Conservation (phyloP, 2,113 vertebrate species). For the Phalacrocorax aristotelis region DNA sequence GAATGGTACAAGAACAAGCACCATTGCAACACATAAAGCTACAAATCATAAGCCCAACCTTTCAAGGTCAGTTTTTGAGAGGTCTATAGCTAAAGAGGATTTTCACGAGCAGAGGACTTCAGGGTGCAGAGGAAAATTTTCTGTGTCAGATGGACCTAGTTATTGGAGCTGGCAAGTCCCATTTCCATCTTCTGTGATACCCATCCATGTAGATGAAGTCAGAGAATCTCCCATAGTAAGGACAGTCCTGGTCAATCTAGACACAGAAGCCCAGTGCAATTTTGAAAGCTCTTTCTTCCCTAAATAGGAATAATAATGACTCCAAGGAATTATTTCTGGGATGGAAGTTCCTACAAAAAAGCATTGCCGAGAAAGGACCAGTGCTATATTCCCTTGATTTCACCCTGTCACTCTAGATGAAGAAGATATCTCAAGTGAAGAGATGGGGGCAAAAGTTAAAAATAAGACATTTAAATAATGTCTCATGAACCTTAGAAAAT, state of each 20-base stretch:
- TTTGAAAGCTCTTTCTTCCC: not conserved
- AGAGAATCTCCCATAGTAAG: not conserved
- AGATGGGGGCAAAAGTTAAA: not conserved
- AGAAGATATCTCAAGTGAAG: not conserved
- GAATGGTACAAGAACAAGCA: not conserved
- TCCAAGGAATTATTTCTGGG: not conserved
- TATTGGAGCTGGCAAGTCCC: not conserved
- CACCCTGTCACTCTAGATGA: not conserved
- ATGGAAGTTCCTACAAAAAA: not conserved
- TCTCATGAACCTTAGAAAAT: not conserved
- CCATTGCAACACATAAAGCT: not conserved
- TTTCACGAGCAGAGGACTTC: not conserved
- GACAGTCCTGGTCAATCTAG: not conserved
- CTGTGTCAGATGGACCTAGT: not conserved
- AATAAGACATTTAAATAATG: not conserved
- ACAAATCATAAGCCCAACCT: not conserved
- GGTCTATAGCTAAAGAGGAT: not conserved
- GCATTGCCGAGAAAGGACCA: not conserved
- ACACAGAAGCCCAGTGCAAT: not conserved
- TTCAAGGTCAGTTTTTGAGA: not conserved
- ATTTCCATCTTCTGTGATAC: not conserved
- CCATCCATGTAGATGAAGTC: not conserved
- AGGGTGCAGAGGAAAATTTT: not conserved
- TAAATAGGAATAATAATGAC: not conserved
- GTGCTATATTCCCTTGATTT: not conserved